A percentile compares a stretch with the other conserved stretches of the same genome.
These are phyloP conservation scores for Luidia sarsii DNA, from an alignment of 53 echinoderm and acorn worm genomes.

Conservation along the genomic window DNA sequence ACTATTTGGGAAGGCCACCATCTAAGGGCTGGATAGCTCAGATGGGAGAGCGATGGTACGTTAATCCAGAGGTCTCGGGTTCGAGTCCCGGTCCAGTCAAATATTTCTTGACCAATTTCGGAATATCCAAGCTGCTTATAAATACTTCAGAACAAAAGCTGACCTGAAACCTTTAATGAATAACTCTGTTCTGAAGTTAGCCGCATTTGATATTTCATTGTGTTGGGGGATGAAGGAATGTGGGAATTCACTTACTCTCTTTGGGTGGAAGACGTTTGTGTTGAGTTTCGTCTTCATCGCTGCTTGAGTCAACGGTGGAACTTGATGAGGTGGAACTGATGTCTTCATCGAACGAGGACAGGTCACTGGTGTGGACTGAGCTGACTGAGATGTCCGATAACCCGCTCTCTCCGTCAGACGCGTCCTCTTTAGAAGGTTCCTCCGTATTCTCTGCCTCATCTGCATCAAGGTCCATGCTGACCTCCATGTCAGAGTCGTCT, in stretches of 20 bases:
- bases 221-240: not conserved
- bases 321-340: constrained; percentile 66
- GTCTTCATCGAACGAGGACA: constrained; percentile 91
- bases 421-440: constrained; percentile 16
- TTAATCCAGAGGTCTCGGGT: no score
- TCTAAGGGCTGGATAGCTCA: no score
- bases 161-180: no score
- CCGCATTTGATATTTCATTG: no score
- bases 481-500: not conserved
- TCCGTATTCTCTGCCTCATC: constrained; percentile 10
- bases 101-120: no score
- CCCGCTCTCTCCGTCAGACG: constrained; percentile 63
- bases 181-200: no score
- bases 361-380: constrained; percentile 97
- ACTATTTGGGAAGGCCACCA: no score
- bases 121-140: no score
- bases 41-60: no score
- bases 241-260: constrained; percentile 22
- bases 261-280: constrained; percentile 5
- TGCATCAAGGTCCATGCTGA: not conserved
- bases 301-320: constrained; percentile 35
- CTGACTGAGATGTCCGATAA: constrained; percentile 95
- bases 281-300: constrained; percentile 38
- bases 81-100: no score
- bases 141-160: no score